phyloP scores from a whole-genome alignment of 2,797 vertebrate species.

The Kryptolebias ocellatus region DNA sequence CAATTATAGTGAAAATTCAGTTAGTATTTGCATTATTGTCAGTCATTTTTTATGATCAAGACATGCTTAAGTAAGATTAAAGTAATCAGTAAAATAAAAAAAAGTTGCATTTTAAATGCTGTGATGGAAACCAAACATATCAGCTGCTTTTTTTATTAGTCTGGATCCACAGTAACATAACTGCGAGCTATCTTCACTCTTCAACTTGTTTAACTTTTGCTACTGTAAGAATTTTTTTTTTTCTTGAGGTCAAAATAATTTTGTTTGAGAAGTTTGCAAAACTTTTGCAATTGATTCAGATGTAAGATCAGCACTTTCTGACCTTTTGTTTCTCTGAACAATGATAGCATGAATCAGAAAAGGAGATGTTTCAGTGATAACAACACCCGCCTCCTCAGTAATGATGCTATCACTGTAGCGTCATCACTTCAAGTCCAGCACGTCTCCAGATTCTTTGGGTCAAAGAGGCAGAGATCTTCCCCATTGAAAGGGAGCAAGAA shows the following conservation, averaged over 20 bases:
- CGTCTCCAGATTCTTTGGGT: slow-evolving; percentile 23
- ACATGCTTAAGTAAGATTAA: no score
- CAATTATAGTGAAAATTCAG: no score
- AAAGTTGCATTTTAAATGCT: no score
- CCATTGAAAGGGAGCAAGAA: not conserved
- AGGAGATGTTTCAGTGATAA: slow-evolving; percentile 37
- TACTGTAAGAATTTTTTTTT: not conserved
- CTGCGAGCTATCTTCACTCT: not conserved
- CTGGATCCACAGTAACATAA: no score
- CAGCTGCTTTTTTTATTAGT: no score
- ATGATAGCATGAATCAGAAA: slow-evolving; percentile 54
- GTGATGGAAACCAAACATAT: no score
- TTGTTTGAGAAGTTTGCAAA: slow-evolving; percentile 9
- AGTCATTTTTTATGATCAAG: no score
- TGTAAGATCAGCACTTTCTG: slow-evolving; percentile 27
- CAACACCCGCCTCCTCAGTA: slow-evolving; percentile 51
- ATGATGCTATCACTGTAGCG: slow-evolving; percentile 23
- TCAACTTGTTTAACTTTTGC: not conserved
- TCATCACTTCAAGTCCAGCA: slow-evolving; percentile 20
- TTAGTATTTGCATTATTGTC: no score
- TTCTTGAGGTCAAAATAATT: not conserved
- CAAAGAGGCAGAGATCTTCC: slow-evolving; percentile 14
- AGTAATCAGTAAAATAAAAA: no score
- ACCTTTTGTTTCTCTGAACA: slow-evolving; percentile 46
- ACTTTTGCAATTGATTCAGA: slow-evolving; percentile 25